Base-by-base conservation (phyloP, 2,113 vertebrate species). In the Capricornis sumatraensis region DNA sequence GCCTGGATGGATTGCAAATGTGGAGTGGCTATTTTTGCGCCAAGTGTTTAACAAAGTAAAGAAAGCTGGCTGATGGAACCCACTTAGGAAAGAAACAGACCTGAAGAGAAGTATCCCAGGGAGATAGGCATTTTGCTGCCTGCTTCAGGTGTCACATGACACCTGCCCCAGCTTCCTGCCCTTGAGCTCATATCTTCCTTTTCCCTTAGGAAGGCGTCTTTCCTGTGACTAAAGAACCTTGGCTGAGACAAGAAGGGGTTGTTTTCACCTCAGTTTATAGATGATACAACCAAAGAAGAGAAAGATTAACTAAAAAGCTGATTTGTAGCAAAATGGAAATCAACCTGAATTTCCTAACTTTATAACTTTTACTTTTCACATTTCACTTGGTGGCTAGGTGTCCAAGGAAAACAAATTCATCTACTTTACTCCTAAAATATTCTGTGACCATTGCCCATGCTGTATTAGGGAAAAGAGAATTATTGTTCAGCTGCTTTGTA, bases 401-500 rank as follows among this genome's bases (percentile, higher is more conserved):
- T 78, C 64, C 95, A 94, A 95, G 91, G 97, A 95, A 97, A 50
- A 93, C 60, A 45, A 89, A 57, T 94, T 95, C 43, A 89, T 97
- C 62, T 76, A 43, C 23, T 95, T 76, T 0, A 1, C 71, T 92
- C 93, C 93, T 97, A 81, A 98, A 92, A 87, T 87, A 50, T 96
- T 97, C 71, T 85, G 74, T 71, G 58, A 84, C 47, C 1, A 6
- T 50, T 94, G 82, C 40, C 60, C 58, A 60, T 95, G 83, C 71
- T 94, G 58, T 97, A 92, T 94, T 74, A 96, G 3, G 93, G 67
- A 93, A 98, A 97, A 95, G 27, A 83, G n/a, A 98, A 98, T 96
- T 93, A 91, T 17, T 55, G n/a, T 94, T 81, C 28, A 93, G 74
- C 14, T 90, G 40, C 88, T 53, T 86, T 84, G 30, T 87, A 97